Evolutionary conservation across 2,113 vertebrate genomes (phyloP).

Genomic region (Pheucticus melanocephalus): DNA sequence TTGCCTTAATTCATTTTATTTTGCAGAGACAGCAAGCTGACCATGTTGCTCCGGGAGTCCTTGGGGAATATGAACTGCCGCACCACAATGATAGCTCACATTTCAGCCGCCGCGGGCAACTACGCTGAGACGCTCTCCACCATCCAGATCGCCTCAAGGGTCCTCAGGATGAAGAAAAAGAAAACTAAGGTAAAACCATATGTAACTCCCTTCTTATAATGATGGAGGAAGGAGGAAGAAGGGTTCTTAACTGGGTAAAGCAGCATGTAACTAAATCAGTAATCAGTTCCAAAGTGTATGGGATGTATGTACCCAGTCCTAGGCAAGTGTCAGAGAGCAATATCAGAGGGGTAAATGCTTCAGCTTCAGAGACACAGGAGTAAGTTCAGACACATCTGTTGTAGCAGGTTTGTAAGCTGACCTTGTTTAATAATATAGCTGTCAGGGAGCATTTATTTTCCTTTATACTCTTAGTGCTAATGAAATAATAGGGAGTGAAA

Average conservation of each 20-base stretch:
- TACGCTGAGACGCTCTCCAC: constrained; percentile 95
- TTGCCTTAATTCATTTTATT: constrained; percentile 70
- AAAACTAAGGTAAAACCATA: constrained; percentile 89
- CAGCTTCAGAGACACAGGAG: not conserved
- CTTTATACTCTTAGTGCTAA: not conserved
- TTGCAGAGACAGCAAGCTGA: constrained; percentile 97
- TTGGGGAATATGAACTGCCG: constrained; percentile 99
- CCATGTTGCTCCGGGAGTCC: constrained; percentile 97
- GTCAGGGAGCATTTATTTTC: constrained; percentile 13
- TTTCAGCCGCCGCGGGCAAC: constrained; percentile 88
- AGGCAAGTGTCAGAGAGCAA: not conserved
- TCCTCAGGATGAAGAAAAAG: constrained; percentile 98
- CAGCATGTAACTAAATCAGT: not conserved
- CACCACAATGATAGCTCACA: constrained; percentile 98
- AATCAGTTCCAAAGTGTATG: not conserved
- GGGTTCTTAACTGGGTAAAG: not conserved
- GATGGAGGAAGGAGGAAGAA: not conserved
- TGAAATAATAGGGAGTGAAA: constrained; percentile 12
- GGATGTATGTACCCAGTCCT: not conserved
- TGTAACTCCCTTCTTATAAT: not conserved
- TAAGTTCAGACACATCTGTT: not conserved
- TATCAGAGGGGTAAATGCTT: not conserved
- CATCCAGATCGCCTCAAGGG: constrained; percentile 93
- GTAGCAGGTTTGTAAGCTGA: not conserved
- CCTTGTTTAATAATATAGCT: not conserved